Conservation (phyloP, 2,888 invertebrate genomes). For the Drosophila bunnanda region DNA sequence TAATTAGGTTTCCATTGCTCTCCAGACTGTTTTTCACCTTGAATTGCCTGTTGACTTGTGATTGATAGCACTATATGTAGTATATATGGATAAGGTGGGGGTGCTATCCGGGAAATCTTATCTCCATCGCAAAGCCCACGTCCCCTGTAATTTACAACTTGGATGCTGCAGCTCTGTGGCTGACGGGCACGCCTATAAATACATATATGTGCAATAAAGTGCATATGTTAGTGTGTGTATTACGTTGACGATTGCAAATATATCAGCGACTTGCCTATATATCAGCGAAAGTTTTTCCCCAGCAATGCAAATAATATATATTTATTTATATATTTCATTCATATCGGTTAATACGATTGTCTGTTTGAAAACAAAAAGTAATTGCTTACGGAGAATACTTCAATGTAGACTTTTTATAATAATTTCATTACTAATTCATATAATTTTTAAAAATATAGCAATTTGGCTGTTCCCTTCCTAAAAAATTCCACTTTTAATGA, state of each 20-base stretch:
- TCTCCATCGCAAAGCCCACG: constrained; percentile 30
- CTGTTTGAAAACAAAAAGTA: background rate
- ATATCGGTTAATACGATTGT: constrained; percentile 10
- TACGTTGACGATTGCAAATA: constrained; percentile 27
- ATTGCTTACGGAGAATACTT: background rate
- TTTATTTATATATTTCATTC: constrained; percentile 21
- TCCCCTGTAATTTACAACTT: constrained; percentile 32
- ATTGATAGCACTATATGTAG: constrained; percentile 24
- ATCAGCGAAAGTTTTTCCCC: constrained; percentile 33
- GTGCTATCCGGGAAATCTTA: constrained; percentile 31
- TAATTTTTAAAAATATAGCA: background rate
- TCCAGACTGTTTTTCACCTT: constrained; percentile 29
- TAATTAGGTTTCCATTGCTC: constrained; percentile 34
- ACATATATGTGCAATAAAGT: constrained; percentile 24
- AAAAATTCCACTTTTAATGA: too few relatives aligned
- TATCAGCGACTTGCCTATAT: constrained; percentile 29
- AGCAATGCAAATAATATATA: constrained; percentile 2
- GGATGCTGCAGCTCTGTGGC: constrained; percentile 33
- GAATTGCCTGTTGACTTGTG: constrained; percentile 35
- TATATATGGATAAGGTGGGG: constrained; percentile 7
- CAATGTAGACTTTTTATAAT: background rate
- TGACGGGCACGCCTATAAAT: constrained; percentile 23
- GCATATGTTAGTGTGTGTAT: constrained; percentile 4
- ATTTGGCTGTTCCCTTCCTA: background rate
- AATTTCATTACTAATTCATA: background rate